Percentiles rank a stretch among this genome's conserved stretches.
Evolutionary conservation across 2,888 invertebrate species (phyloP).

Genomic region (Lycocerus yunnanus): DNA sequence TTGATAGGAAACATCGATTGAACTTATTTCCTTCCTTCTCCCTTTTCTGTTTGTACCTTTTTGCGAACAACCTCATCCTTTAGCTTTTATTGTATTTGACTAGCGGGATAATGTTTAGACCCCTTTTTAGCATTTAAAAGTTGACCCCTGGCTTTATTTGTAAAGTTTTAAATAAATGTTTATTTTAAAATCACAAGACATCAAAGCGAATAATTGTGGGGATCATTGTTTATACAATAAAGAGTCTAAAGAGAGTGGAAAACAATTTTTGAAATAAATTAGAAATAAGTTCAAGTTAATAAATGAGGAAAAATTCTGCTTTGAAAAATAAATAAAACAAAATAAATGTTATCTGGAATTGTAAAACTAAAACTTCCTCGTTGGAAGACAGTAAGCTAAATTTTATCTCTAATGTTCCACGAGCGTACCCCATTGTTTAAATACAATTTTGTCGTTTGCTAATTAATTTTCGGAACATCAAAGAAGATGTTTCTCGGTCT

Average conservation of each 20-base stretch:
- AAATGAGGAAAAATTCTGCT: neutral
- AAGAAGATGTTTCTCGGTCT: conserved; percentile 61
- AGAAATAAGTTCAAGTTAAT: conserved; percentile 8
- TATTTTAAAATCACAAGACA: conserved; percentile 47
- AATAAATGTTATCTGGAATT: neutral
- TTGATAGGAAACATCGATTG: conserved; percentile 21
- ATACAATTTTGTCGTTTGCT: conserved; percentile 67
- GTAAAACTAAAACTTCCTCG: neutral
- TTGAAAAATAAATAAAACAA: neutral
- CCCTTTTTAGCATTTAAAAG: conserved; percentile 40
- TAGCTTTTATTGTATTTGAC: conserved; percentile 23
- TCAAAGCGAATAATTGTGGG: conserved; percentile 36
- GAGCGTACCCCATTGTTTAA: conserved; percentile 59
- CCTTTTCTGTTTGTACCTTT: conserved; percentile 15
- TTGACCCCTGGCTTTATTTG: conserved; percentile 44
- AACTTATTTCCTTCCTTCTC: conserved; percentile 20
- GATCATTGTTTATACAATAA: conserved; percentile 39
- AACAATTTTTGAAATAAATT: conserved; percentile 17
- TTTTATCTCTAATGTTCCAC: conserved; percentile 36
- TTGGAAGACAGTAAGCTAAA: conserved; percentile 13
- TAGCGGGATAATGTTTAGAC: conserved; percentile 21
- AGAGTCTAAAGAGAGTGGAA: conserved; percentile 14
- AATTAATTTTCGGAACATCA: conserved; percentile 63
- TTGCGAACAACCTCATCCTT: conserved; percentile 16
- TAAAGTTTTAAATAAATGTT: conserved; percentile 51